Evolutionary conservation across 2,113 vertebrate genomes (phyloP).

Genomic region (Pomatorhinus ruficollis): DNA sequence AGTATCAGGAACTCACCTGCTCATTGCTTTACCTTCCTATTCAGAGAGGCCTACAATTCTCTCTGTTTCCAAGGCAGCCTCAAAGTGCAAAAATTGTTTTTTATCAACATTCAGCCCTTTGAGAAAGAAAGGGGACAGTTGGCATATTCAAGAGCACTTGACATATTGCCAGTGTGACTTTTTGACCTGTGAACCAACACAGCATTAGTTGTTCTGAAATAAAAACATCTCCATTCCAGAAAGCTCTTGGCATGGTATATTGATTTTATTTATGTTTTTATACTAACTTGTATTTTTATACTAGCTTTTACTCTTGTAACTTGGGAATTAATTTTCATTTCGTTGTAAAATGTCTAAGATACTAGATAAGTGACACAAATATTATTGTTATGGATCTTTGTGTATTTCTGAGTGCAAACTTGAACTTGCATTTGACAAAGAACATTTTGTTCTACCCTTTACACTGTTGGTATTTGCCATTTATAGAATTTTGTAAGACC

Average conservation of each 20-base stretch:
- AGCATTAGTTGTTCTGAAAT: slow-evolving; percentile 18
- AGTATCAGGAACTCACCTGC: background rate
- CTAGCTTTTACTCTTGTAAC: background rate
- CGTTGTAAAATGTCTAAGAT: slow-evolving; percentile 22
- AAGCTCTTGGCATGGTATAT: slow-evolving; percentile 25
- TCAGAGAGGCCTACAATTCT: background rate
- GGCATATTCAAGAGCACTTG: background rate
- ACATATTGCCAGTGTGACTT: background rate
- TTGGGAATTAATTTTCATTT: slow-evolving; percentile 34
- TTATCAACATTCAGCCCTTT: background rate
- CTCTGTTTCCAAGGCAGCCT: background rate
- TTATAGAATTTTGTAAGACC: slow-evolving; percentile 2
- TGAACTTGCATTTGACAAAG: slow-evolving; percentile 60
- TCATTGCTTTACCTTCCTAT: background rate
- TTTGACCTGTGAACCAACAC: slow-evolving; percentile 8
- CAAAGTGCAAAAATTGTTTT: background rate
- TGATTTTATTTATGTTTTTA: slow-evolving; percentile 48
- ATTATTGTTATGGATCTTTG: slow-evolving; percentile 61
- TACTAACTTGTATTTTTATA: background rate
- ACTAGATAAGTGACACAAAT: slow-evolving; percentile 53
- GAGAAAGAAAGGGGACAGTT: background rate
- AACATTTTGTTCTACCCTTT: slow-evolving; percentile 53
- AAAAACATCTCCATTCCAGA: slow-evolving; percentile 3
- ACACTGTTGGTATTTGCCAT: slow-evolving; percentile 13
- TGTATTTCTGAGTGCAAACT: slow-evolving; percentile 67